Percentiles rank a stretch among this genome's conserved stretches.
Evolutionary conservation across 2,113 vertebrate species (phyloP).

Genomic region (Motacilla alba): DNA sequence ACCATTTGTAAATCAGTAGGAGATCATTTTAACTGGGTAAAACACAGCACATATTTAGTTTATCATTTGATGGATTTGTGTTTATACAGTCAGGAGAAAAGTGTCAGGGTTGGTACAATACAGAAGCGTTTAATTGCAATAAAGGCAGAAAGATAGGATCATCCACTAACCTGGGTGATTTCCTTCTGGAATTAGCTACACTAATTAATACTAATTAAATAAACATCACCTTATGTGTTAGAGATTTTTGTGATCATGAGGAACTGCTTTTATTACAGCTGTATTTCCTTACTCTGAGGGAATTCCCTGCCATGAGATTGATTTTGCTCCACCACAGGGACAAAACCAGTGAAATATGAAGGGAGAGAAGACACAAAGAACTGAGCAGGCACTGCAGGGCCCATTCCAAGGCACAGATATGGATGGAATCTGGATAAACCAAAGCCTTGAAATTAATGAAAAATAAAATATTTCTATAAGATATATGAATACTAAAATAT

Average conservation of each 20-base stretch:
- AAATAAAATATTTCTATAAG: not conserved
- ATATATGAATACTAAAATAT: not conserved
- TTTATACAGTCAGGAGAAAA: not conserved
- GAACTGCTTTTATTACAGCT: not conserved
- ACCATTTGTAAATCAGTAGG: not conserved
- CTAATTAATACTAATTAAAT: not conserved
- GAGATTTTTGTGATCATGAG: not conserved
- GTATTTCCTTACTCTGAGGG: not conserved
- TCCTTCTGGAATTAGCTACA: not conserved
- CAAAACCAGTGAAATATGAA: accelerated
- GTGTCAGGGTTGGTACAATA: not conserved
- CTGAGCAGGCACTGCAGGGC: not conserved
- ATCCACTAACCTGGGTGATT: not conserved
- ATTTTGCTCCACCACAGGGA: not conserved
- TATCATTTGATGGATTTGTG: accelerated
- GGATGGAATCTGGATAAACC: not conserved
- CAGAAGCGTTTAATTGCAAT: accelerated
- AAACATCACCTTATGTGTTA: not conserved
- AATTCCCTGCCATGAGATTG: not conserved
- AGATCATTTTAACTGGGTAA: not conserved
- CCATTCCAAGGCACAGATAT: accelerated
- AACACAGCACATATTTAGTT: not conserved
- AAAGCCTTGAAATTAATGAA: not conserved
- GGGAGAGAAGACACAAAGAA: not conserved
- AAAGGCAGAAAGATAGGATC: not conserved